Evolutionary conservation across 2,113 vertebrate species (phyloP), one percentile per base, ranked within the genome.

Genomic region (Bombycilla garrulus): DNA sequence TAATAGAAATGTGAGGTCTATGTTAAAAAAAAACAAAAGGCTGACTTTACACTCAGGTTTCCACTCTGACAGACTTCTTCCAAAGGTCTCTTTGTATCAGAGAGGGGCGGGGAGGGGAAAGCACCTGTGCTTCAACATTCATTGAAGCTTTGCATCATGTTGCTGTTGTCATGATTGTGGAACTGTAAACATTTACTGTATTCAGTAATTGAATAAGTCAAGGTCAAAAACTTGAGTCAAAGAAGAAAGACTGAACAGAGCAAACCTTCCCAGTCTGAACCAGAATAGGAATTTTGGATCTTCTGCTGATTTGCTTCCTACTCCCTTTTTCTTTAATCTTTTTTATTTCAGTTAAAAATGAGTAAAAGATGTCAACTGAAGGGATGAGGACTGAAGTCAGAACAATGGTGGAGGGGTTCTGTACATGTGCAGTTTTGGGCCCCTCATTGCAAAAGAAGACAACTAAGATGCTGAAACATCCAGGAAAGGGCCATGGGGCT

Each of bases 401-500:
- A 77, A 15, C 8, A 45, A 6, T 3, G 7, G 11, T 12, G 38
- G 12, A 80, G 8, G 11, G 7, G 4, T 36, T 20, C 10, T 69
- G 4, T 42, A 22, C 4, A 1, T 9, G 20, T 35, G 48, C 51
- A 31, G 4, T 71, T 71, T 29, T 25, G 35, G 13, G 11, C 7
- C 9, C 3, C 4, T 48, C 11, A 12, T 28, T 48, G 20, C 4
- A 24, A 14, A 35, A 35, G 26, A 71, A 62, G 21, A 35, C 11
- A 31, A 38, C 5, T 48, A 48, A 64, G 31, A 5, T 19, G 14
- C 42, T 56, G 42, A 9, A 48, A 48, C 29, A 7, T 26, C 24
- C 25, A 56, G 21, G 17, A 13, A 42, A 42, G 16, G 21, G 31
- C 31, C 15, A 48, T 0, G 0, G 35, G 56, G 16, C 1, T 31